Conservation (phyloP, 2,888 invertebrate species). For the Heliconius hortense region DNA sequence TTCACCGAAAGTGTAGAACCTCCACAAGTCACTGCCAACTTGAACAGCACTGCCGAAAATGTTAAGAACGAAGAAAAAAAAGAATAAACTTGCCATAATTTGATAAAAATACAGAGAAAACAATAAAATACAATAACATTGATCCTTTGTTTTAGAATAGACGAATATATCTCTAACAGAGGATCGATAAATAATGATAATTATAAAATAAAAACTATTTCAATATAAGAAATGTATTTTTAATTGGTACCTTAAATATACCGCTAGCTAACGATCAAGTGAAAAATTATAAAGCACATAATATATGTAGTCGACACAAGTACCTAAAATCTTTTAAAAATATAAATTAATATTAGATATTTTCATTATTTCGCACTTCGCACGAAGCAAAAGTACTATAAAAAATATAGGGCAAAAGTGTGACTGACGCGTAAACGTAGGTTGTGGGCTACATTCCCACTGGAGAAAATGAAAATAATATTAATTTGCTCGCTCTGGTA, state of each 20-base stretch:
- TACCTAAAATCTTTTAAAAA: no score
- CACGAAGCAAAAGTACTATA: no score
- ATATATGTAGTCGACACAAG: no score
- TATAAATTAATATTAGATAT: no score
- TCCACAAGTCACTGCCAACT: slow-evolving; percentile 16
- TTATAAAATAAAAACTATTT: slow-evolving; percentile 9
- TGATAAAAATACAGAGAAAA: slow-evolving; percentile 19
- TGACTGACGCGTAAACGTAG: no score
- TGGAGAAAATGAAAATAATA: no score
- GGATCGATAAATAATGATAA: slow-evolving; percentile 38
- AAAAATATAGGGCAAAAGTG: no score
- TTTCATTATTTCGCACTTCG: no score
- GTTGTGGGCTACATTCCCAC: no score
- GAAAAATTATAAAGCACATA: no score
- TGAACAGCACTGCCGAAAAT: slow-evolving; percentile 28
- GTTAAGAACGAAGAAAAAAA: slow-evolving; percentile 45
- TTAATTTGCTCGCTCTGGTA: no score
- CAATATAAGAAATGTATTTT: slow-evolving; percentile 1
- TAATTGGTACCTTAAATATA: not conserved
- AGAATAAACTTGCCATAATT: slow-evolving; percentile 47
- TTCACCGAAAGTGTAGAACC: slow-evolving; percentile 42
- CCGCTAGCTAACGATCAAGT: no score
- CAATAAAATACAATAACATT: slow-evolving; percentile 32
- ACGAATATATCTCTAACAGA: slow-evolving; percentile 38
- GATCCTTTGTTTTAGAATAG: slow-evolving; percentile 41